Conservation (phyloP, 2,888 invertebrate species). For the Microdon myrmicae region DNA sequence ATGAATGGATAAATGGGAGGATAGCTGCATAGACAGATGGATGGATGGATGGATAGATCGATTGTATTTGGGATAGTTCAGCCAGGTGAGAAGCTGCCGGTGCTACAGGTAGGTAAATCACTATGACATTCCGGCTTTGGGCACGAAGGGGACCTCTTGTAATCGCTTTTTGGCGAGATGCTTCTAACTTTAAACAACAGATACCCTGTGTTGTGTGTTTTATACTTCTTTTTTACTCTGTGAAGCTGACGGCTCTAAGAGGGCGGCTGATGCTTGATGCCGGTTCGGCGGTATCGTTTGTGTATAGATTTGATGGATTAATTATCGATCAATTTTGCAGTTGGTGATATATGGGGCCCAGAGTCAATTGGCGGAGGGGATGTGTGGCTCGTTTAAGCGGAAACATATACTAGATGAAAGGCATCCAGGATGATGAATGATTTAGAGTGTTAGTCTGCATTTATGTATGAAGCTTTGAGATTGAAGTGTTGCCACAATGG, state of each 20-base stretch:
- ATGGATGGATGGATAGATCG: constrained; percentile 22
- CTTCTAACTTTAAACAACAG: too few relatives aligned
- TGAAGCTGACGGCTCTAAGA: background rate
- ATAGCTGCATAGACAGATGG: constrained; percentile 21
- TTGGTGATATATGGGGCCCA: constrained; percentile 11
- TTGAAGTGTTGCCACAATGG: constrained; percentile 10
- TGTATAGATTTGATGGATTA: constrained; percentile 49
- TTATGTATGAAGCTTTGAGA: constrained; percentile 22
- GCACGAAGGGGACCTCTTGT: too few relatives aligned
- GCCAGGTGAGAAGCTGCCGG: constrained; percentile 4
- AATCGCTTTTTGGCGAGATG: too few relatives aligned
- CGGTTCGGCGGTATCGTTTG: constrained; percentile 14
- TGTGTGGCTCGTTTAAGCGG: too few relatives aligned
- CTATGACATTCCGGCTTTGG: too few relatives aligned
- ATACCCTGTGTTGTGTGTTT: constrained; percentile 31
- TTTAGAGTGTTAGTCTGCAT: too few relatives aligned
- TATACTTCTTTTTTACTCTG: constrained; percentile 11
- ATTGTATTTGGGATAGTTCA: constrained; percentile 25
- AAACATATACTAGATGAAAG: constrained; percentile 23
- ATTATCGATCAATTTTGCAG: constrained; percentile 50
- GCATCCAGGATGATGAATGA: constrained; percentile 46
- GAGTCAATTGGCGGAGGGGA: constrained; percentile 31
- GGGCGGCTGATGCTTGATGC: constrained; percentile 6
- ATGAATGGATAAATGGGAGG: constrained; percentile 28
- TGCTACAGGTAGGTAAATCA: constrained; percentile 45